These are phyloP conservation scores for Cygnus olor DNA, from an alignment of 2,797 vertebrate species.

Conservation along the genomic window DNA sequence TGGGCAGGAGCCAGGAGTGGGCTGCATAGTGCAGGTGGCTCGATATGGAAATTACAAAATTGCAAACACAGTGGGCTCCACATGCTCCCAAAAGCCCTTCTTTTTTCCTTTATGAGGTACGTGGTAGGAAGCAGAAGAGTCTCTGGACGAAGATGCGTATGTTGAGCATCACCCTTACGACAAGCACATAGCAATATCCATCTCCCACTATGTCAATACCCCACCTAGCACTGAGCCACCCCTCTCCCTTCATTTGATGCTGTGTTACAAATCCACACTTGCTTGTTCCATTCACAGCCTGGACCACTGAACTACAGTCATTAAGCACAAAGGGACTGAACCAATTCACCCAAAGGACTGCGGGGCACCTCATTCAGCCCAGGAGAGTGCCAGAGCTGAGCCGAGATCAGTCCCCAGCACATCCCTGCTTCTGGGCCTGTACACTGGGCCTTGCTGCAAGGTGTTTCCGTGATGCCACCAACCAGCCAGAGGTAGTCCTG, in stretches of 20 bases:
- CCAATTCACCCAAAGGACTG: not conserved
- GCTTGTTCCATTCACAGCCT: not conserved
- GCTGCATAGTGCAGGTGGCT: not conserved
- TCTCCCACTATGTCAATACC: not conserved
- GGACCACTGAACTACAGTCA: not conserved
- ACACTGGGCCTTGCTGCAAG: accelerated
- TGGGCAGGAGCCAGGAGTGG: constrained; percentile 6
- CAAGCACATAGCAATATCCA: not conserved
- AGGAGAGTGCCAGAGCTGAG: not conserved
- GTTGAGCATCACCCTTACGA: not conserved
- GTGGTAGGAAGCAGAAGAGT: not conserved
- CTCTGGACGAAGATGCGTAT: not conserved
- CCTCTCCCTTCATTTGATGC: not conserved
- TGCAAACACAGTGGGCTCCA: not conserved
- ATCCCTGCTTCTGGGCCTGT: not conserved
- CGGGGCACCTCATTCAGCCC: not conserved
- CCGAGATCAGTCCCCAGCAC: not conserved
- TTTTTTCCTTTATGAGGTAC: not conserved
- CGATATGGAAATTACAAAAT: constrained; percentile 23
- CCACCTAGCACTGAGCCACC: not conserved
- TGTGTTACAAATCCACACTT: not conserved
- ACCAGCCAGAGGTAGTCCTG: not conserved
- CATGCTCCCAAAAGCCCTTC: not conserved
- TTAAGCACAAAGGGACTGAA: not conserved
- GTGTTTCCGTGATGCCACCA: not conserved